Evolutionary conservation across 2,888 invertebrate genomes (phyloP).

Genomic region (Mesoligia furuncula): DNA sequence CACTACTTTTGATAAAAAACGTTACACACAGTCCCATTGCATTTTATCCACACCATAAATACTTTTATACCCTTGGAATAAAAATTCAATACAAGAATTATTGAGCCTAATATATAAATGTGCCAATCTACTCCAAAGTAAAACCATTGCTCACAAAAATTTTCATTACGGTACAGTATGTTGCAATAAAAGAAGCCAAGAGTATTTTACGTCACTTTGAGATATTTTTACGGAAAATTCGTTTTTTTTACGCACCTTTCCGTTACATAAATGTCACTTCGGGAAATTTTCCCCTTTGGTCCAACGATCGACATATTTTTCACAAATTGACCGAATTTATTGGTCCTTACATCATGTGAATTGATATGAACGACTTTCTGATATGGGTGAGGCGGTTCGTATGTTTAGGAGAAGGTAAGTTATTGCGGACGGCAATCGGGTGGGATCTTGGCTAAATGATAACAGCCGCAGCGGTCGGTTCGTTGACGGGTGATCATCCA

Average conservation of each 20-base stretch:
- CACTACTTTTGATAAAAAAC: neutral
- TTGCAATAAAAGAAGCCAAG: conserved; percentile 33
- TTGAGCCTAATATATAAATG: conserved; percentile 29
- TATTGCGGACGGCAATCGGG: neutral
- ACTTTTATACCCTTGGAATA: conserved; percentile 13
- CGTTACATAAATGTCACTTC: conserved; percentile 48
- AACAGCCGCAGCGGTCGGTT: neutral
- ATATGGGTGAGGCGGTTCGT: neutral
- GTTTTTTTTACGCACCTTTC: conserved; percentile 32
- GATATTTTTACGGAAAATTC: conserved; percentile 36
- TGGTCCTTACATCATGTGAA: conserved; percentile 22
- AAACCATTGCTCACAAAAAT: conserved; percentile 17
- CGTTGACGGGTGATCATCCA: neutral
- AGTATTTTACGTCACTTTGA: conserved; percentile 34
- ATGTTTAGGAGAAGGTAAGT: neutral
- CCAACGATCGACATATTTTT: conserved; percentile 45
- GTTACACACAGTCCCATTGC: neutral
- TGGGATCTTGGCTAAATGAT: neutral
- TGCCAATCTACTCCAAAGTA: conserved; percentile 26
- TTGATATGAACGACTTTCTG: conserved; percentile 40
- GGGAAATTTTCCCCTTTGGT: conserved; percentile 1
- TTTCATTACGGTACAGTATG: conserved; percentile 39
- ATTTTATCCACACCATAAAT: conserved; percentile 7
- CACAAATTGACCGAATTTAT: conserved; percentile 51
- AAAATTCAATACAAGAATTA: conserved; percentile 29